A percentile compares a stretch with the other conserved stretches of the same genome.
Conservation (phyloP, 2,888 invertebrate species). For the Lasius platythorax region DNA sequence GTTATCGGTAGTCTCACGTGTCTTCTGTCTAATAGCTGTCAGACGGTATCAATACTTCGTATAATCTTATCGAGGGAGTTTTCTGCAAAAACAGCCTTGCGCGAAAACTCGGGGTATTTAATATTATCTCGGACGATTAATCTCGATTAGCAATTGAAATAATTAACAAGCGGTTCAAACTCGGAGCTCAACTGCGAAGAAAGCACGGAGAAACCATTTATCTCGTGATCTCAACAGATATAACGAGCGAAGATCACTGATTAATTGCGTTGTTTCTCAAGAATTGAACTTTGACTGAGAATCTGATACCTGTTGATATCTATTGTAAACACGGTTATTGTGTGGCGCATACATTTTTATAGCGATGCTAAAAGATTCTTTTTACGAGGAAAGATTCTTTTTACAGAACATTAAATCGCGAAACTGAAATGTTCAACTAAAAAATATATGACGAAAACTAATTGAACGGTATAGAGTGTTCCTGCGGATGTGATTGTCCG, state of each 20-base stretch:
- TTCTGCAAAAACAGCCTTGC: conserved; percentile 7
- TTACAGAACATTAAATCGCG: neutral
- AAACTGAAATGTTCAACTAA: neutral
- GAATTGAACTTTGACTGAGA: neutral
- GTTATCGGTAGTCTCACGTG: conserved; percentile 43
- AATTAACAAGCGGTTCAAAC: neutral
- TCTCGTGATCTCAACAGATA: neutral
- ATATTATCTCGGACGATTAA: neutral
- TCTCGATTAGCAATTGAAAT: conserved; percentile 13
- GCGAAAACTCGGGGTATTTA: neutral
- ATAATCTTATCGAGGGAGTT: conserved; percentile 4
- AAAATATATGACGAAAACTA: neutral
- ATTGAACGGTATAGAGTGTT: neutral
- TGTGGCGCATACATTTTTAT: neutral
- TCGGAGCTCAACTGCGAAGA: neutral
- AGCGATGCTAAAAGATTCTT: neutral
- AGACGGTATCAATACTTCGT: neutral
- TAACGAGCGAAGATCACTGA: neutral
- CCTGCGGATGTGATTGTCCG: neutral
- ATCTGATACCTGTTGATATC: no score
- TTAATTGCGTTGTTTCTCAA: neutral
- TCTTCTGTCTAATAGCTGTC: neutral
- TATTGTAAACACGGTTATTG: conserved; percentile 5
- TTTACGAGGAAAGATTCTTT: neutral
- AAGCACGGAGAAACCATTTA: neutral